phyloP scores from a whole-genome alignment of 2,888 invertebrate species.

The Ennomos erosarius region DNA sequence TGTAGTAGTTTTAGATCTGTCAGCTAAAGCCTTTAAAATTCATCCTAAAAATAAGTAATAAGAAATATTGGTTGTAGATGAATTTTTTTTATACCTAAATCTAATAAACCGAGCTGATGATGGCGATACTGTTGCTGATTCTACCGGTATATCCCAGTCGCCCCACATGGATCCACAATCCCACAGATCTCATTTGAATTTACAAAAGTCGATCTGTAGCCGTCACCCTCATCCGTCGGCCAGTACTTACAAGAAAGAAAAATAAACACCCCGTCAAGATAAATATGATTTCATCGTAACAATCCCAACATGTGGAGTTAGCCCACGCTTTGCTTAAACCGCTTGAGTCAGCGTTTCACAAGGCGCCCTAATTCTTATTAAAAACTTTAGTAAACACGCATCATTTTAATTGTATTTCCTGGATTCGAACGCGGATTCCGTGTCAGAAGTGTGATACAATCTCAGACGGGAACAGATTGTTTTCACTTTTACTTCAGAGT shows the following conservation, averaged over 20 bases:
- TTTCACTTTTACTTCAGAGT: neutral
- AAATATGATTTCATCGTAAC: slow-evolving; percentile 29
- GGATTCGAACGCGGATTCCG: slow-evolving; percentile 4
- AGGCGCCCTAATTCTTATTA: slow-evolving; percentile 27
- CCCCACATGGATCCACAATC: no score
- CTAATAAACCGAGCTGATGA: no score
- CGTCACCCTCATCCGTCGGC: slow-evolving; percentile 10
- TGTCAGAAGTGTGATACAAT: neutral
- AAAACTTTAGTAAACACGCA: slow-evolving; percentile 9
- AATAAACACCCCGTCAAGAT: slow-evolving; percentile 24
- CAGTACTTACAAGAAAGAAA: slow-evolving; percentile 15
- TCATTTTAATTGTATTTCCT: slow-evolving; percentile 18
- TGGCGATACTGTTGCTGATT: no score
- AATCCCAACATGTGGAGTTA: slow-evolving; percentile 23
- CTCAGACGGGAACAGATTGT: neutral
- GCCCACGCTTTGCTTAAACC: slow-evolving; percentile 5
- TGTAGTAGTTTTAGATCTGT: no score
- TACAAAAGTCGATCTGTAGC: slow-evolving; percentile 7
- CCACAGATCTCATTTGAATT: no score
- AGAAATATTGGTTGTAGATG: no score
- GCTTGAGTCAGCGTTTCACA: slow-evolving; percentile 26
- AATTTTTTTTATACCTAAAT: no score
- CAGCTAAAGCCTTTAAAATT: no score
- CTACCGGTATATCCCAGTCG: no score
- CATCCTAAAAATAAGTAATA: no score